Evolutionary conservation across 2,113 vertebrate species (phyloP).

Genomic region (Leptodactylus fuscus): DNA sequence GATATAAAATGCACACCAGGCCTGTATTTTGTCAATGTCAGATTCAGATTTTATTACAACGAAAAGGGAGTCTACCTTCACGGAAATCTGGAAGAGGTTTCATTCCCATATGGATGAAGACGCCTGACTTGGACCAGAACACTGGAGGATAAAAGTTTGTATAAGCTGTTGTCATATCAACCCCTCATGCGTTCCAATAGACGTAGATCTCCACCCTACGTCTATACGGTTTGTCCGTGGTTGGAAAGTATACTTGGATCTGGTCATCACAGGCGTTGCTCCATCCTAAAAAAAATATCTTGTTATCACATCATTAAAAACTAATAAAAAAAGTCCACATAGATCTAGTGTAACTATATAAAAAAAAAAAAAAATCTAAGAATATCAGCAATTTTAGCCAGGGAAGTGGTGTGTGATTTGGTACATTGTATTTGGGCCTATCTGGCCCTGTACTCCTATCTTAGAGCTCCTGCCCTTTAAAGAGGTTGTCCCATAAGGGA

Average conservation of each 20-base stretch:
- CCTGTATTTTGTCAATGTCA: not conserved
- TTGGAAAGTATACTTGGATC: not conserved
- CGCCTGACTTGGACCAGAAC: not conserved
- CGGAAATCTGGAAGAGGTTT: not conserved
- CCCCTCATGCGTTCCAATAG: not conserved
- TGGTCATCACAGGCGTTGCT: not conserved
- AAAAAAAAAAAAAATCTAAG: no score
- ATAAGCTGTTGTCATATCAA: not conserved
- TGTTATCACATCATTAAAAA: not conserved
- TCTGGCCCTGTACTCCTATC: no score
- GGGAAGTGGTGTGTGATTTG: no score
- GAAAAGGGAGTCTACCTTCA: not conserved
- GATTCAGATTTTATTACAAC: not conserved
- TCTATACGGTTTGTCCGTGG: not conserved
- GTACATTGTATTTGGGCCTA: no score
- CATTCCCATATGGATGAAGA: not conserved
- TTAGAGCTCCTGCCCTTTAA: no score
- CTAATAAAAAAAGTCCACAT: no score
- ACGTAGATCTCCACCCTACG: not conserved
- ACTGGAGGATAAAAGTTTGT: not conserved
- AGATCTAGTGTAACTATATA: no score
- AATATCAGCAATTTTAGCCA: no score
- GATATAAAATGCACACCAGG: not conserved
- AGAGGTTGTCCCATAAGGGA: no score
- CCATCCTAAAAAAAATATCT: not conserved